phyloP scores from a whole-genome alignment of 2,888 invertebrate species.

The Sphaerophoria taeniata region DNA sequence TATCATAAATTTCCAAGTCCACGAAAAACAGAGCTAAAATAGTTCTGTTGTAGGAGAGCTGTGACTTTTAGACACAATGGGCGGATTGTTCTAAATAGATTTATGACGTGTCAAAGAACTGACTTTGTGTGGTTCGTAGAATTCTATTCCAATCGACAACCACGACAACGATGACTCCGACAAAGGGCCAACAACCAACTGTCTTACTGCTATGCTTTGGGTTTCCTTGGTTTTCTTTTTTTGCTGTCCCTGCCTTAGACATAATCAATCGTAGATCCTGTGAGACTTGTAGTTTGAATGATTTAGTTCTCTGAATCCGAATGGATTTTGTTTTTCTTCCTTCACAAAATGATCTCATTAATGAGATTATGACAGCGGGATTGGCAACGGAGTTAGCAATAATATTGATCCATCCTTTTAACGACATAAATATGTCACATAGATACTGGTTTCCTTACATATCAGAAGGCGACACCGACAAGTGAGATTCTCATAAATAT shows the following conservation, averaged over 20 bases:
- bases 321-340: not conserved
- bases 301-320: not conserved
- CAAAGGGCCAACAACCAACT: slow-evolving; percentile 49
- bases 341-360: slow-evolving; percentile 14
- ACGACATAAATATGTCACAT: slow-evolving; percentile 10
- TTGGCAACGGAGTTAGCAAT: not conserved
- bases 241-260: not conserved
- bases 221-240: slow-evolving; percentile 2
- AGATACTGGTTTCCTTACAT: not conserved
- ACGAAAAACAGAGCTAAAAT: slow-evolving; percentile 11
- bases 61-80: slow-evolving; percentile 31
- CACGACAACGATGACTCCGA: not conserved
- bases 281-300: not conserved
- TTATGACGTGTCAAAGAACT: slow-evolving; percentile 72
- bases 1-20: slow-evolving; percentile 29
- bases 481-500: slow-evolving; percentile 38
- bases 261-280: slow-evolving; percentile 37
- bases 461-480: not conserved
- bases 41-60: not conserved
- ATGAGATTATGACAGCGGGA: slow-evolving; percentile 8
- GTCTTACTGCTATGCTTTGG: slow-evolving; percentile 52
- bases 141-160: not conserved
- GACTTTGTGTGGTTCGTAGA: slow-evolving; percentile 46
- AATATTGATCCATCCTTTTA: not conserved
- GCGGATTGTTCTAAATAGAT: slow-evolving; percentile 54